Evolutionary conservation across 2,113 vertebrate species (phyloP), one percentile per base, ranked within the genome.

Genomic region (Sylvicapra grimmia): DNA sequence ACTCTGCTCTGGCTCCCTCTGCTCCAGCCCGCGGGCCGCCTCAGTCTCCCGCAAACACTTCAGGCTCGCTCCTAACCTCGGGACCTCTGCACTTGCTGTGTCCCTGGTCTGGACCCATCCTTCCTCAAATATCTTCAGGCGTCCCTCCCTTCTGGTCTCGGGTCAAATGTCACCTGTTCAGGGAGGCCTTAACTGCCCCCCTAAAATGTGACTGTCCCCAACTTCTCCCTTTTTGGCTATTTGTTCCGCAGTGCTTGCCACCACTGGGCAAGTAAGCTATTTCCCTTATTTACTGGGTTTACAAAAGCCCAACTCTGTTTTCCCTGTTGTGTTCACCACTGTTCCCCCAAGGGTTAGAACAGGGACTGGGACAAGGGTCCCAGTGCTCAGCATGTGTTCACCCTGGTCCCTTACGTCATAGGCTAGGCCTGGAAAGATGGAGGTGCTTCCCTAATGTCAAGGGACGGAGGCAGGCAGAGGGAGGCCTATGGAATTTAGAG

Each of bases 81-180:
- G 96, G 94, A 49, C n/a, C 88, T 90, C 92, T 95, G 96, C 65
- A 86, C 49, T 14, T 92, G 90, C 36, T 65, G 29, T 15, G 15
- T 56, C 84, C 51, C 87, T 51, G 33, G 59, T 63, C 61, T 58
- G 44, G 53, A 83, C 3, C 33, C 51, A 75, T 14, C 40, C 25
- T 86, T 96, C 92, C 56, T 88, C 47, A 54, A 77, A 11, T 44
- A 56, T 16, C 36, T 53, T 90, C 59, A 40, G 12, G 51, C 21
- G 0, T 54, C 68, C 61, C 44, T 56, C 23, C 12, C 44, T 63
- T 93, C 47, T 53, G 25, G 29, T 84, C 75, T 89, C 19, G 5
- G 59, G 89, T 88, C 51, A 36, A 65, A 63, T 23, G 85, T 40
- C 27, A 86, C 63, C 51, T n/a, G 29, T 31, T 79, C 3, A 44